Base-by-base conservation (phyloP, 2,113 vertebrate genomes). In the Shinisaurus crocodilurus region DNA sequence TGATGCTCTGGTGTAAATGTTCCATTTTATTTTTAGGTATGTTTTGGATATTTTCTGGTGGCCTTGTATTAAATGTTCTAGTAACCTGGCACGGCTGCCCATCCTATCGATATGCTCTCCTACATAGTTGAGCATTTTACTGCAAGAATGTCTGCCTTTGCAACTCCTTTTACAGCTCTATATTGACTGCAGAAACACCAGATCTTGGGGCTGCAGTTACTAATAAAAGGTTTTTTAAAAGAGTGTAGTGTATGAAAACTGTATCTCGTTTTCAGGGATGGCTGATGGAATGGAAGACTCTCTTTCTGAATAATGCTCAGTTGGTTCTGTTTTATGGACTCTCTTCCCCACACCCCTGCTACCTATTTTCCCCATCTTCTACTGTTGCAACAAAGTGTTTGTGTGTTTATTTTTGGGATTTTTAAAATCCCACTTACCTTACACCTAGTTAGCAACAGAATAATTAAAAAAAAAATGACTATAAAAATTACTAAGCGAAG, bases 1-100 rank as follows among this genome's bases (percentile, higher is more conserved):
- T 85, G 43, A 23, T 87, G 91, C 93, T 92, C 82, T 93, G 91
- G 92, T 82, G 81, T 91, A 96, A 92, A 94, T 94, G 90, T 93
- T 88, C 18, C 0, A 0, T 93, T 93, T 93, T 94, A 84, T 65
- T 80, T 88, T 88, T 54, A 75, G 90, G 93, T 85, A 88, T 75
- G 43, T 74, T 80, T 88, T 92, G 90, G 89, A 92, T 92, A 1
- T 88, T 85, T 91, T 90, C n/a, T 82, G 86, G n/a, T 92, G 93
- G 88, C 93, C 93, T 90, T 92, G 86, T 90, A 87, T 80, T 67
- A 88, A 92, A 75, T 10, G 40, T 60, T 89, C 87, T 37, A 34
- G 15, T 69, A 85, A 37, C 82, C 40, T 67, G 70, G 54, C 57
- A 70, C 45, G 67, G 70, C 29, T n/a, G 27, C 6, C 15, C 27